Conservation (phyloP, 2,888 invertebrate genomes). For the Tachystola acroxantha region DNA sequence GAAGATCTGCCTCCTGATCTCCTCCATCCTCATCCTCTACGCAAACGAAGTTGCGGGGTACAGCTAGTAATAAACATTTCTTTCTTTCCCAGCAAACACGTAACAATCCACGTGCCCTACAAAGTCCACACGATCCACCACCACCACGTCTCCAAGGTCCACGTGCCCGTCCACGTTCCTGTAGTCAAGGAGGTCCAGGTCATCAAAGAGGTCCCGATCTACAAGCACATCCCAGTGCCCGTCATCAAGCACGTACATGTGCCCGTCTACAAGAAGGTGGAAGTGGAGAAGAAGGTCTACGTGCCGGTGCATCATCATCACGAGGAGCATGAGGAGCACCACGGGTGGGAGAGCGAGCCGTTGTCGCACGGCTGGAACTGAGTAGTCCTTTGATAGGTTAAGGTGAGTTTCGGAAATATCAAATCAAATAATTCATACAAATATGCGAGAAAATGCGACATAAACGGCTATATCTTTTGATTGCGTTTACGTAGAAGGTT, state of each 20-base stretch:
- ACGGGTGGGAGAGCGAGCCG: constrained; percentile 62
- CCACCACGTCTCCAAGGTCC: constrained; percentile 67
- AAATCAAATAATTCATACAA: neutral
- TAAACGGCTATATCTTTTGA: no score
- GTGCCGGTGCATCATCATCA: constrained; percentile 55
- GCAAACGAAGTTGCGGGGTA: no score
- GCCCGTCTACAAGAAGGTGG: constrained; percentile 43
- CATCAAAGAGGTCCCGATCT: constrained; percentile 62
- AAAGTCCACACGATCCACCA: constrained; percentile 69
- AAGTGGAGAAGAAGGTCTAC: constrained; percentile 41
- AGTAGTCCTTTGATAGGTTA: constrained; percentile 36
- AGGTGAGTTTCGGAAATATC: constrained; percentile 29
- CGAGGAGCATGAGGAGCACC: constrained; percentile 32
- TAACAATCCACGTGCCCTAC: constrained; percentile 71
- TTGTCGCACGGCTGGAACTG: constrained; percentile 72
- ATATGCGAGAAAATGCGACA: no score
- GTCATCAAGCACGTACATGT: constrained; percentile 65
- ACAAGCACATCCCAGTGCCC: constrained; percentile 56
- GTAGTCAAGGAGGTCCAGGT: constrained; percentile 67
- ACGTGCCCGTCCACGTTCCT: constrained; percentile 58
- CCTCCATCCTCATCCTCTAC: no score
- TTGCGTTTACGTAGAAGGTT: no score
- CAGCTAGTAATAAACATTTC: no score
- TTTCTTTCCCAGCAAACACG: constrained; percentile 69
- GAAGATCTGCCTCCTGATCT: no score